Evolutionary conservation across 2,113 vertebrate species (phyloP), one percentile per base, ranked within the genome.

Genomic region (Burhinus bistriatus): DNA sequence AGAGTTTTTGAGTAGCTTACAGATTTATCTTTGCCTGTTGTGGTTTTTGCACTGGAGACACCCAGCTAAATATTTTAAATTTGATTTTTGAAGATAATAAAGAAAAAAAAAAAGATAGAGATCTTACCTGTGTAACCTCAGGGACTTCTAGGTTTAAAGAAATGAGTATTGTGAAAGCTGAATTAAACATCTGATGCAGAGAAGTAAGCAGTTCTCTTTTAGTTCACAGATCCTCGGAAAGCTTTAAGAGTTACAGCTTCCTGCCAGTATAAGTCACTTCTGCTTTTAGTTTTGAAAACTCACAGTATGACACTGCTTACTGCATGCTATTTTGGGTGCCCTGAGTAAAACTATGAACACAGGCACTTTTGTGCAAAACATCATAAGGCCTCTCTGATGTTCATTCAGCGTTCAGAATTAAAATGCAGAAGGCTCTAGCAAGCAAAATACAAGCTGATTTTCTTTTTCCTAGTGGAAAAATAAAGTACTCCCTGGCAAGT

Each of bases 331-430:
- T 98, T 98, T 97, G 96, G 95, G 97, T 97, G 95, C 97, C 98
- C 97, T 96, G 97, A 92, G 96, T 96, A 94, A 97, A 98, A 98
- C 98, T 98, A 97, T 73, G 98, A 98, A 99, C 99, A 99, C 98
- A 98, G 98, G 97, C 95, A 94, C 98, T 98, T 99, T 99, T 99
- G 99, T 99, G 98, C 83, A 87, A 94, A 97, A 95, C 97, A 97
- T 97, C 97, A 98, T 98, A 98, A 98, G 93, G 98, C 95, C 96
- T 89, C 96, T 97, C 97, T 97, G 97, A 98, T 96, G 98, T 98
- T 98, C 98, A 95, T 97, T 98, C 97, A 91, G 88, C 96, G 98
- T 97, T 98, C 98, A 98, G 98, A 97, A 98, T 99, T 98, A 96
- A 98, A 98, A 99, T 98, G 98, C 98, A 98, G 98, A 98, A 98